Percentiles rank a stretch among this genome's conserved stretches.
These are phyloP conservation scores for Typhlichthys eigenmanni DNA, from an alignment of 2,797 vertebrate genomes.

Conservation along the genomic window DNA sequence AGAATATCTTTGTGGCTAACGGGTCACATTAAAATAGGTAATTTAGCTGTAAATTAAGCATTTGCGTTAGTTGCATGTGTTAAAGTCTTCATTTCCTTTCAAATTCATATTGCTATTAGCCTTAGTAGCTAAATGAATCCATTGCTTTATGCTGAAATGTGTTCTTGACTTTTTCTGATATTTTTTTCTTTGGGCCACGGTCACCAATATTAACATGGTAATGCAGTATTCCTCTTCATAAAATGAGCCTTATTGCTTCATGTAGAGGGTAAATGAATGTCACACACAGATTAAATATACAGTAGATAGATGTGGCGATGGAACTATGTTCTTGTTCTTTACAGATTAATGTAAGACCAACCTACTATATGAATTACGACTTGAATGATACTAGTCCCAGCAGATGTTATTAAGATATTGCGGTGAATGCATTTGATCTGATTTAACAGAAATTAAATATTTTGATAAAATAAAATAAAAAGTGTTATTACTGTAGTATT, in stretches of 20 bases:
- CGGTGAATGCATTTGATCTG: background rate
- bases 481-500: no score
- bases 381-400: no score
- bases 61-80: conserved; percentile 37
- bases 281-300: no score
- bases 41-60: conserved; percentile 67
- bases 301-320: no score
- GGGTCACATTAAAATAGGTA: conserved; percentile 57
- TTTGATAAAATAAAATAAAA: no score
- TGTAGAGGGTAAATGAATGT: background rate
- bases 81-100: conserved; percentile 54
- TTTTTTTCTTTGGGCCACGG: conserved; percentile 12
- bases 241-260: conserved; percentile 14
- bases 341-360: no score
- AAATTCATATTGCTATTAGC: conserved; percentile 54
- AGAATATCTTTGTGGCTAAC: conserved; percentile 59
- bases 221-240: conserved; percentile 14
- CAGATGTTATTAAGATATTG: no score
- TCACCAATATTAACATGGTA: conserved; percentile 6
- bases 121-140: conserved; percentile 45
- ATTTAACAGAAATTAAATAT: no score
- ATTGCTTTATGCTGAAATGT: conserved; percentile 23
- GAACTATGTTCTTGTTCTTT: no score
- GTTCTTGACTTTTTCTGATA: conserved; percentile 22
- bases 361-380: no score